Evolutionary conservation across 2,113 vertebrate species (phyloP), one percentile per base, ranked within the genome.

Genomic region (Mormyrus lacerda): DNA sequence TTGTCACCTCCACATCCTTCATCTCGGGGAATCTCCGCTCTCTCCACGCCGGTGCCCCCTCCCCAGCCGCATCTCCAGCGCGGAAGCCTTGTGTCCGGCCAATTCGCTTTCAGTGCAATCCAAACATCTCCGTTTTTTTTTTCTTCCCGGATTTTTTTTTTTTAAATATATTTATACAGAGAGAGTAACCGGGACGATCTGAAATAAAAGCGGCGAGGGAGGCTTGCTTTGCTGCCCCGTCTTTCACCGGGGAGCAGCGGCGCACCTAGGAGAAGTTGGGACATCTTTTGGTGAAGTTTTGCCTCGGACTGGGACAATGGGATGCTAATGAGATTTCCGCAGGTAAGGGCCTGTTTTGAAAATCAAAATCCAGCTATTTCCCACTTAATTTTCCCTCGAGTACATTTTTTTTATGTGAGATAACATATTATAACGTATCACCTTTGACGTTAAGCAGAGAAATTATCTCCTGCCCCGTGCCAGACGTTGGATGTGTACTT

Each of bases 281-380:
- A 76, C 89, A 87, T 91, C 90, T 89, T 87, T 91, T 47, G 79
- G 85, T 88, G 90, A 91, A 91, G 91, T 91, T 92, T 91, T 88
- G 45, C 58, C 88, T 51, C 24, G 69, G 42, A 50, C 90, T 87
- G 48, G 55, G 90, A 90, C 89, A 90, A 89, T 89, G 90, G 91
- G 90, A 92, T 92, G 91, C 91, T 92, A 69, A 87, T 85, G 51
- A 69, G 82, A 65, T 89, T 42, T 53, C 84, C 51, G 73, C 91
- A 92, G 91, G 91, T 92, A 91, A 87, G 90, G 88, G 13, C 83
- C 45, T 65, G 45, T 79, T 79, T 79, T 42, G 17, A 13, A 35
- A 79, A 87, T 87, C 61, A 79, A 44, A 86, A 47, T 31, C 47
- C 73, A 79, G 65, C 69, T n/a, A 31, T 42, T 88, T 88, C 31